phyloP scores from a whole-genome alignment of 2,797 vertebrate species.

The Columba guinea region DNA sequence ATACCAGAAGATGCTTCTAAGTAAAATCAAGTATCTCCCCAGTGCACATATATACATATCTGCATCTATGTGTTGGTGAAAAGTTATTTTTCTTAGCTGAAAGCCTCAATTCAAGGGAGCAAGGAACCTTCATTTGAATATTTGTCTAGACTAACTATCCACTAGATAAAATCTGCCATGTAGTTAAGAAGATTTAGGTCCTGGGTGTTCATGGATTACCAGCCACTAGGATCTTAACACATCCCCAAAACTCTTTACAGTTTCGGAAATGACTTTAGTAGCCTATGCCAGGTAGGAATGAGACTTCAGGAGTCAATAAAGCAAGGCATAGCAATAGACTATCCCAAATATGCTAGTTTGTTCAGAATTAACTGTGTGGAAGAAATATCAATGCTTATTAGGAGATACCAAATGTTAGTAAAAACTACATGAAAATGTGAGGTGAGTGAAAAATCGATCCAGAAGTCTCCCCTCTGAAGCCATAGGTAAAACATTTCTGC shows the following conservation, averaged over 20 bases:
- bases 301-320: neutral
- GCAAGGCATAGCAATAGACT: neutral
- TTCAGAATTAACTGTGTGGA: neutral
- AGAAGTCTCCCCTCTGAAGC: neutral
- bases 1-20: neutral
- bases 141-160: neutral
- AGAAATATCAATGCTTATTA: neutral
- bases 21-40: neutral
- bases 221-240: neutral
- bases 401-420: neutral
- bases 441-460: neutral
- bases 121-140: neutral
- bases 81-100: neutral
- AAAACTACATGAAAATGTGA: neutral
- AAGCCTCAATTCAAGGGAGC: neutral
- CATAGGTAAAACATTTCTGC: neutral
- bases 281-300: neutral
- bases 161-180: neutral
- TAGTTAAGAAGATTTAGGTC: neutral
- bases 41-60: neutral
- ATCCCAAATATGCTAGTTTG: neutral
- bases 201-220: neutral
- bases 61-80: neutral
- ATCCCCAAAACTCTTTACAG: neutral
- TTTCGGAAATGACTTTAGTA: neutral